phyloP scores from a whole-genome alignment of 2,113 vertebrate species.

The Azemiops feae region DNA sequence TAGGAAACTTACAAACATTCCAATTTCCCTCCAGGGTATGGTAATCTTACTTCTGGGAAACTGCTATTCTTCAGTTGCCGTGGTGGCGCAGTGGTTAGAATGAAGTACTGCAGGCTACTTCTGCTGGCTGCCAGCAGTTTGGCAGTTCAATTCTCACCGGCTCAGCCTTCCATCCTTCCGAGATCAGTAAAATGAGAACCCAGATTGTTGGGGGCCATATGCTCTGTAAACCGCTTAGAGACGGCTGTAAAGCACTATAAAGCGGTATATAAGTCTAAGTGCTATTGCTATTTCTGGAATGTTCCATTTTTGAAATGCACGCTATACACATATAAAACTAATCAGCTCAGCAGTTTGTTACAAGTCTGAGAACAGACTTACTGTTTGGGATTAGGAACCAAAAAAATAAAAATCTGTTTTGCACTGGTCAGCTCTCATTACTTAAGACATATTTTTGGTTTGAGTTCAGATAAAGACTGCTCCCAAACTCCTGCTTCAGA shows the following conservation, averaged over 20 bases:
- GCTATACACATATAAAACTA: background rate
- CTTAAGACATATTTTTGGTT: background rate
- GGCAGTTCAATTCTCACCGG: too few species aligned
- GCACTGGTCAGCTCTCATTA: background rate
- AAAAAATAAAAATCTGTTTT: background rate
- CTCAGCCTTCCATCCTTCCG: too few species aligned
- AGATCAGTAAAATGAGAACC: too few species aligned
- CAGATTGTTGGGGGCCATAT: too few species aligned
- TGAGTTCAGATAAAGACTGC: background rate
- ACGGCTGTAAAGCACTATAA: too few species aligned
- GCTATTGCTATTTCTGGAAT: background rate
- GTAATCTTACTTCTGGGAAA: background rate
- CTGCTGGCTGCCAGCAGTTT: too few species aligned
- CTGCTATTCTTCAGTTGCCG: background rate
- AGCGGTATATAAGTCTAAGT: too few species aligned
- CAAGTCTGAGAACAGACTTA: background rate
- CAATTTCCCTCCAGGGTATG: background rate
- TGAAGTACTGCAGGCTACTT: too few species aligned
- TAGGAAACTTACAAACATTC: background rate
- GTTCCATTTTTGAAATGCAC: background rate
- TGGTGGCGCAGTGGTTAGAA: too few species aligned
- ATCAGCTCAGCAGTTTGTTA: background rate
- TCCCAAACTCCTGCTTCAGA: background rate
- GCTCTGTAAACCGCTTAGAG: too few species aligned
- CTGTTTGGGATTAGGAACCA: background rate